Evolutionary conservation across 2,888 invertebrate species (phyloP).

Genomic region (Plutella xylostella): DNA sequence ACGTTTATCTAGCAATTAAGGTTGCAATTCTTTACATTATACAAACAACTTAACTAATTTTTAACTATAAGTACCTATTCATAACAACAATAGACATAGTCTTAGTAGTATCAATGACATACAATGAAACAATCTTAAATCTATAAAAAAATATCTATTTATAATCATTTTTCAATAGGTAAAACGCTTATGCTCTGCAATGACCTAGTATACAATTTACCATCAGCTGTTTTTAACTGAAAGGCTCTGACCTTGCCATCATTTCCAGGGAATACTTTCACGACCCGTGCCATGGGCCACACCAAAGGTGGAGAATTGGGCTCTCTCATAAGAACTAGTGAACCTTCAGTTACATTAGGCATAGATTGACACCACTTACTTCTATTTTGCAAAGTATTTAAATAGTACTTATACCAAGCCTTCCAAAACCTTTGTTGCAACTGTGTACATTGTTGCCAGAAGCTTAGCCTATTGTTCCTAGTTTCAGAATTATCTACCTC

Average conservation of each 20-base stretch:
- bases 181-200: conserved; percentile 1
- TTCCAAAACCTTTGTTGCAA: conserved; percentile 14
- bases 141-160: no score
- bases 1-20: background rate
- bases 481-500: conserved; percentile 8
- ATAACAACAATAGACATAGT: no score
- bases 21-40: background rate
- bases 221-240: conserved; percentile 5
- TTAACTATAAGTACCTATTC: no score
- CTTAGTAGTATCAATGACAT: no score
- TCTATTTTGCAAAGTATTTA: conserved; percentile 10
- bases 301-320: conserved; percentile 7
- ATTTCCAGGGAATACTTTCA: conserved; percentile 12
- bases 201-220: conserved; percentile 7
- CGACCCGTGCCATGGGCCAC: conserved; percentile 14
- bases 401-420: conserved; percentile 10
- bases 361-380: conserved; percentile 9
- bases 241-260: conserved; percentile 11
- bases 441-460: conserved; percentile 9
- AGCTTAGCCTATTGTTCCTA: conserved; percentile 8
- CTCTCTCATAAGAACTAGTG: conserved; percentile 12
- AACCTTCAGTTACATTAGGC: conserved; percentile 12
- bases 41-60: no score
- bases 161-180: no score
- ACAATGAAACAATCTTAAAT: background rate